These are phyloP conservation scores for Otis tarda DNA, from an alignment of 2,113 vertebrate species.

Conservation along the genomic window DNA sequence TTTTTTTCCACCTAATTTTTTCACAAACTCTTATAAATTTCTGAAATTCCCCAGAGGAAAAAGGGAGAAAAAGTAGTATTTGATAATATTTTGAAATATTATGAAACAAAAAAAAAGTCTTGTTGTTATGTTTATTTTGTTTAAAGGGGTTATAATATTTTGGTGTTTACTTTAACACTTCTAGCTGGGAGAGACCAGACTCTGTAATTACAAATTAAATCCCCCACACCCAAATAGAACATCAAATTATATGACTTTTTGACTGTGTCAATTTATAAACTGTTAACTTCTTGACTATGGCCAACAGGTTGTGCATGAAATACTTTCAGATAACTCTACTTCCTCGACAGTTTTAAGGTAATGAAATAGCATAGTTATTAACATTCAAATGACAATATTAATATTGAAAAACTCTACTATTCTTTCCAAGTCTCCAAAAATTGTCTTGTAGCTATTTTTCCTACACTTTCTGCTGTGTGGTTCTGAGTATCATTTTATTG, in stretches of 20 bases:
- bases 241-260: not conserved
- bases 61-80: not conserved
- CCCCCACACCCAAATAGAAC: not conserved
- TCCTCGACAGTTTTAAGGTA: conserved; percentile 82
- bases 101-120: not conserved
- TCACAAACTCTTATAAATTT: not conserved
- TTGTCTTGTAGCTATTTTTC: not conserved
- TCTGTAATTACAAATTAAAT: not conserved
- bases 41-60: not conserved
- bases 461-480: not conserved
- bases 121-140: not conserved
- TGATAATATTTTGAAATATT: not conserved
- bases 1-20: not conserved
- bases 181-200: not conserved
- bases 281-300: conserved; percentile 14
- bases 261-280: not conserved
- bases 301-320: conserved; percentile 84
- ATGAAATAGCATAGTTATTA: not conserved
- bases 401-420: not conserved
- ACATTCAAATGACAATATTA: not conserved
- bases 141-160: not conserved
- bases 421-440: not conserved
- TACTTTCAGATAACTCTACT: conserved; percentile 79
- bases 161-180: not conserved
- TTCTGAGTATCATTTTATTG: not conserved